phyloP scores from a whole-genome alignment of 1,140 invertebrate genomes.

The Neodiprion fabricii region DNA sequence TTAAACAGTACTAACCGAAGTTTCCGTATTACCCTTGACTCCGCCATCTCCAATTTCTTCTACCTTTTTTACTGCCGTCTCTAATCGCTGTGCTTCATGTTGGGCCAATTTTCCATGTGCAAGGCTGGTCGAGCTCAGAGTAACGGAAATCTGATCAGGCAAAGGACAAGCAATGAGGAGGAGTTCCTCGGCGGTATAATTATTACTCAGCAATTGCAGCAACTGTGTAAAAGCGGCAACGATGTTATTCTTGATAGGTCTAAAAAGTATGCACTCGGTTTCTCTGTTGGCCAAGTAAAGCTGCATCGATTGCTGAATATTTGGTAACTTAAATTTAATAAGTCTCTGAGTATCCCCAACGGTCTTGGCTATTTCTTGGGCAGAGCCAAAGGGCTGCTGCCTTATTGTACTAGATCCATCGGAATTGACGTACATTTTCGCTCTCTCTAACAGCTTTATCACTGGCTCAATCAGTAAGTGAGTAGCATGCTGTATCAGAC shows the following conservation, averaged over 20 bases:
- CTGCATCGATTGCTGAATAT: slow-evolving; percentile 87
- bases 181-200: slow-evolving; percentile 82
- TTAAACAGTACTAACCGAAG: background rate
- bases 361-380: slow-evolving; percentile 48
- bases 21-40: background rate
- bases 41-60: background rate
- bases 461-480: slow-evolving; percentile 78
- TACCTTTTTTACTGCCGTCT: background rate
- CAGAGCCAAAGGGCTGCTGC: slow-evolving; percentile 63
- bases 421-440: slow-evolving; percentile 59
- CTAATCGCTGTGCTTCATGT: slow-evolving; percentile 16
- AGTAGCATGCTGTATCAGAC: slow-evolving; percentile 84
- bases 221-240: slow-evolving; percentile 85
- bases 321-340: slow-evolving; percentile 81
- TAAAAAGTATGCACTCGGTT: slow-evolving; percentile 94
- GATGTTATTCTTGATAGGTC: slow-evolving; percentile 93
- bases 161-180: slow-evolving; percentile 87
- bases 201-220: slow-evolving; percentile 75
- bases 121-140: slow-evolving; percentile 78
- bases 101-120: slow-evolving; percentile 45
- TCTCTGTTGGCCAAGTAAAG: slow-evolving; percentile 95
- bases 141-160: slow-evolving; percentile 89
- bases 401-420: slow-evolving; percentile 56
- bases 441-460: slow-evolving; percentile 76
- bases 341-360: slow-evolving; percentile 70